A percentile compares a stretch with the other conserved stretches of the same genome.
Evolutionary conservation across 2,888 invertebrate genomes (phyloP).

Genomic region (Thymelicus acteon): DNA sequence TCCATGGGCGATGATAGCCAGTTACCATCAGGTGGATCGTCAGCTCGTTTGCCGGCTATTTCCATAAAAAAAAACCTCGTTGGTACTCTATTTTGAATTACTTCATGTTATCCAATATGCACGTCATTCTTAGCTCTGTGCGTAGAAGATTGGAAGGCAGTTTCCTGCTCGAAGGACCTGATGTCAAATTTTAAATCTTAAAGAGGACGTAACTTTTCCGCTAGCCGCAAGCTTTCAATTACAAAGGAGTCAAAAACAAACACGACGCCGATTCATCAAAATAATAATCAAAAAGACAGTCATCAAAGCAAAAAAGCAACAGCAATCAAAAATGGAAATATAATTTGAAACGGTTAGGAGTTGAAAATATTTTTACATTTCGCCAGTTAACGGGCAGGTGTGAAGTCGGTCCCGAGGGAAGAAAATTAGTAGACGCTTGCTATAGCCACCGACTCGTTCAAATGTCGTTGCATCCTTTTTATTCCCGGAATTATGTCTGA

Average conservation of each 20-base stretch:
- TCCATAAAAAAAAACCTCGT: too few species aligned
- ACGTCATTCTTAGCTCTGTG: too few species aligned
- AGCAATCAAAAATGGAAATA: constrained; percentile 35
- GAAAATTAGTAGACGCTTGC: constrained; percentile 37
- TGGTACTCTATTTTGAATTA: too few species aligned
- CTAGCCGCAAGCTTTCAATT: neutral
- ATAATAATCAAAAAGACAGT: neutral
- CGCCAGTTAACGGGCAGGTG: constrained; percentile 24
- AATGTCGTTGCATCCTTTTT: constrained; percentile 32
- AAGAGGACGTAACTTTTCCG: too few species aligned
- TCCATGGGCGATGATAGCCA: too few species aligned
- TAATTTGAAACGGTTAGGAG: constrained; percentile 33
- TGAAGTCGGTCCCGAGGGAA: constrained; percentile 31
- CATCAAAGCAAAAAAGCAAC: constrained; percentile 10
- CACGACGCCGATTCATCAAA: neutral
- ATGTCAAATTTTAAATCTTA: too few species aligned
- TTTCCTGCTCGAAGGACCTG: too few species aligned
- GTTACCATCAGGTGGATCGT: too few species aligned
- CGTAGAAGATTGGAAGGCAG: too few species aligned
- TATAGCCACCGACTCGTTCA: constrained; percentile 30
- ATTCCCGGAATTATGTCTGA: constrained; percentile 35
- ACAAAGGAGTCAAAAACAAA: neutral
- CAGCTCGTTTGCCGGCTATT: too few species aligned
- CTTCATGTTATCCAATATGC: too few species aligned
- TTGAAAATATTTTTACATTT: constrained; percentile 34